phyloP scores from a whole-genome alignment of 1,140 invertebrate genomes.

The Brachionus manjavacas region DNA sequence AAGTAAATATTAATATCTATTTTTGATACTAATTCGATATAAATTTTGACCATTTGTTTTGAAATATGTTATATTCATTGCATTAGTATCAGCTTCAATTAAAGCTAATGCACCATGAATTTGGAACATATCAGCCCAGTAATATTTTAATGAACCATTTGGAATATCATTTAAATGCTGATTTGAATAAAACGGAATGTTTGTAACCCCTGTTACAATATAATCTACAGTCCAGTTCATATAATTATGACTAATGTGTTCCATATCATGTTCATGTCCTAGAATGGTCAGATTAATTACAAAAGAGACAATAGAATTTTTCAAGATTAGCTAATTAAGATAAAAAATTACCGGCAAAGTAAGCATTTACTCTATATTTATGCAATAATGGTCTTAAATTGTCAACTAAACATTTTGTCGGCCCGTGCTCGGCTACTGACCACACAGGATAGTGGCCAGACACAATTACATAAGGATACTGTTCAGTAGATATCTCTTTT shows the following conservation, averaged over 20 bases:
- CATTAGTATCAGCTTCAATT: constrained; percentile 19
- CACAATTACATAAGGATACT: constrained; percentile 58
- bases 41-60: constrained; percentile 9
- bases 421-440: constrained; percentile 60
- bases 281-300: not conserved
- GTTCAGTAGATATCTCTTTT: not conserved
- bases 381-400: constrained; percentile 56
- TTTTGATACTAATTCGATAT: not conserved
- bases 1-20: not conserved
- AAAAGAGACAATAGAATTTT: not conserved
- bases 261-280: constrained; percentile 60
- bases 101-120: constrained; percentile 35
- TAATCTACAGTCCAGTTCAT: constrained; percentile 49
- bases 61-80: not conserved
- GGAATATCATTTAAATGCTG: constrained; percentile 52
- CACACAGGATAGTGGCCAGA: constrained; percentile 61
- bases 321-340: not conserved
- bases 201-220: constrained; percentile 55
- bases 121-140: constrained; percentile 50
- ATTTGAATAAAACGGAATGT: constrained; percentile 52
- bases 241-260: constrained; percentile 49
- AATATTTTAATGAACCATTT: constrained; percentile 49
- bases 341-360: constrained; percentile 53
- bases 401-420: constrained; percentile 56
- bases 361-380: constrained; percentile 58